Percentiles rank a stretch among this genome's conserved stretches.
Evolutionary conservation across 2,113 vertebrate genomes (phyloP).

Genomic region (Gallinago undulata): DNA sequence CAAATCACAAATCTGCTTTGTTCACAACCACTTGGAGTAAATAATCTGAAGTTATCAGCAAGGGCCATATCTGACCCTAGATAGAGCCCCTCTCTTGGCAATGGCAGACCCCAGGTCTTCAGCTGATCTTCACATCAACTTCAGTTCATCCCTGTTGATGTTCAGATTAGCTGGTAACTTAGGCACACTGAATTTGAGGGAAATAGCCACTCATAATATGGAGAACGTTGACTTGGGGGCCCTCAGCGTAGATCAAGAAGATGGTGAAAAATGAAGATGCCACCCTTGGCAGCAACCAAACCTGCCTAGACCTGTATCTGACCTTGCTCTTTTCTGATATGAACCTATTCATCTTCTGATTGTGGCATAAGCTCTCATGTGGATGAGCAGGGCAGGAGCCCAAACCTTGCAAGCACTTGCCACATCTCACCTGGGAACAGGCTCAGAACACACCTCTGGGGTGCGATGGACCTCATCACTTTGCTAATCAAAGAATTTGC

Average conservation of each 20-base stretch:
- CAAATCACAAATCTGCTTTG: background rate
- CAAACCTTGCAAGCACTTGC: background rate
- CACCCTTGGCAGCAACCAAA: background rate
- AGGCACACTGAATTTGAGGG: background rate
- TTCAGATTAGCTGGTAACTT: background rate
- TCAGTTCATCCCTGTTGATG: background rate
- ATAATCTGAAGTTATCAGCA: background rate
- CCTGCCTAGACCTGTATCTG: background rate
- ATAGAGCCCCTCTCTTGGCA: background rate
- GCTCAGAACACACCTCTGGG: background rate
- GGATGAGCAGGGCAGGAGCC: background rate
- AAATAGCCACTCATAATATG: background rate
- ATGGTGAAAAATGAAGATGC: background rate
- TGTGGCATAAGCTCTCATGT: fast-evolving
- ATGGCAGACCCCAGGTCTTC: background rate
- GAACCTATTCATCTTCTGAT: background rate
- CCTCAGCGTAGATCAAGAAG: background rate
- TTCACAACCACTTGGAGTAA: background rate
- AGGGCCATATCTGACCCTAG: background rate
- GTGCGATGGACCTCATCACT: background rate
- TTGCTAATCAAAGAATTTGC: background rate
- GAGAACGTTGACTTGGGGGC: background rate
- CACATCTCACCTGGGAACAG: background rate
- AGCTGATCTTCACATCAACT: background rate
- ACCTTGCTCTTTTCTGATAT: background rate